Base-by-base conservation (phyloP, 1,140 invertebrate species). In the Paralvinella palmiformis region DNA sequence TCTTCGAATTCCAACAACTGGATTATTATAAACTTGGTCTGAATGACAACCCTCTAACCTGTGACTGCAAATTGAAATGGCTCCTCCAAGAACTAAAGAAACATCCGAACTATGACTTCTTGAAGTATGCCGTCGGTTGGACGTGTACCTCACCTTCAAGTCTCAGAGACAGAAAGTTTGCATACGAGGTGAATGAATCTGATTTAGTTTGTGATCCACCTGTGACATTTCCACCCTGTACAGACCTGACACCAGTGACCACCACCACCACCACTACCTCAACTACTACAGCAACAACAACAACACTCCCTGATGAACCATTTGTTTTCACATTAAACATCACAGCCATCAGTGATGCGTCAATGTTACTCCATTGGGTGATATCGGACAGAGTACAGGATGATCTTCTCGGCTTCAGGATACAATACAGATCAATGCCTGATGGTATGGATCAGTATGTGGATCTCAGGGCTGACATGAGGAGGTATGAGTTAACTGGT, bases 51-150 rank as follows among this genome's bases (percentile, higher is more conserved):
- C 58, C 58, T 15, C 50, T 68, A 36, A 17, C 35, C 13, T 68
- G 67, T 59, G 64, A 68, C 35, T 68, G 67, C 35, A 27, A 17
- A 10, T 33, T 57, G 13, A 20, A 32, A 20, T 57, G 55, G 55
- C 55, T 57, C 20, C 55, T 20, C 13, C 22, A 4, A 10, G 29
- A 32, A 32, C 29, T 57, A 7, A 32, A 33, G 37, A 41, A n/a
- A 13, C 10, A 41, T 10, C 37, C 7, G 10, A 7, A 57, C 15
- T 4, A 52, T 22, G 29, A 27, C 27, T 36, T 57, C 33, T 4
- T 7, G 27, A 10, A 32, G 29, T 33, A 10, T 4, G n/a, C 55
- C 0, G 33, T 57, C 33, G 7, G 20, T 10, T 57, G 55, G 55
- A 57, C 22, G 35, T 57, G 55, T 36, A 32, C 55, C 0, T 13